phyloP scores from a whole-genome alignment of 2,797 vertebrate genomes.

The Tragelaphus oryx region DNA sequence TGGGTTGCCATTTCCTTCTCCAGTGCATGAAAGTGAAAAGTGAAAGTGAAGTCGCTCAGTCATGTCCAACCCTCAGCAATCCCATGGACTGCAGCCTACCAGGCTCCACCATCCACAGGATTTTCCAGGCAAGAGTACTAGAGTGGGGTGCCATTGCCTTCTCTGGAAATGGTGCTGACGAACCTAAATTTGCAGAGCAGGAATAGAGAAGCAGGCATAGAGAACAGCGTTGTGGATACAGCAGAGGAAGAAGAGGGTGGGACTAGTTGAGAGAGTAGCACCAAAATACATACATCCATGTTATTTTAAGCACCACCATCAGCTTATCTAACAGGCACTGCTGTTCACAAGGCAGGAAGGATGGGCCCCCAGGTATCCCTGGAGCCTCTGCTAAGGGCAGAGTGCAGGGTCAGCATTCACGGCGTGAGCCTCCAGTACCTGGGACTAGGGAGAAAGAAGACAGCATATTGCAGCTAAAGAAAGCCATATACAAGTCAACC shows the following conservation, averaged over 20 bases:
- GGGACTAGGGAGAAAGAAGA: not conserved
- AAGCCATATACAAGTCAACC: not conserved
- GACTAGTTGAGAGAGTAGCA: not conserved
- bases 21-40: no score
- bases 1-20: no score
- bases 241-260: not conserved
- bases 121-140: no score
- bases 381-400: not conserved
- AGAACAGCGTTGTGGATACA: not conserved
- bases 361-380: not conserved
- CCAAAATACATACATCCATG: not conserved
- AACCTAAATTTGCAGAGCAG: not conserved
- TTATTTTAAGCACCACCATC: not conserved
- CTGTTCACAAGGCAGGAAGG: not conserved
- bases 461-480: not conserved
- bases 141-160: no score
- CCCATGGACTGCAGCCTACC: no score
- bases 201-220: not conserved
- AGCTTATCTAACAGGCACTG: not conserved
- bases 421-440: not conserved
- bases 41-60: no score
- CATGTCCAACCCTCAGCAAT: no score
- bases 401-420: fast-evolving
- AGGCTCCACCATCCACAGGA: no score
- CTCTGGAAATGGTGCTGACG: not conserved